Base-by-base conservation (phyloP, 2,888 invertebrate species). In the Pseudoips prasinana region DNA sequence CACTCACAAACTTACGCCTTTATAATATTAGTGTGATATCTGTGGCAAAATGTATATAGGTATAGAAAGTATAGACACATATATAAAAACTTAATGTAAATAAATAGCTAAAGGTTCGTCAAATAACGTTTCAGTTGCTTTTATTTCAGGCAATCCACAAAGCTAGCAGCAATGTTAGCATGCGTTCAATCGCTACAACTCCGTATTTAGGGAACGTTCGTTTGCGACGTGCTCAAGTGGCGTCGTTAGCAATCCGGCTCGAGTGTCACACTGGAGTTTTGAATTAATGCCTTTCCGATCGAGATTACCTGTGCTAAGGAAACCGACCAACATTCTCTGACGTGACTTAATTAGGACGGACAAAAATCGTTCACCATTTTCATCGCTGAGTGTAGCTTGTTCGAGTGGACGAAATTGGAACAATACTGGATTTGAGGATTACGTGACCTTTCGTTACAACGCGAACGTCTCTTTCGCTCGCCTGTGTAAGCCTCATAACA, bases 221-320 rank as follows among this genome's bases (percentile, higher is more conserved):
- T 54, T 62, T 64, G 68, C 58, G 53, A 77, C 78, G 78, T 78
- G 78, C 73, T 55, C 67, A 76, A 78, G 77, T 71, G 66, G 50
- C 64, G 58, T 58, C 64, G 65, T 64, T 65, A 64, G 64, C 67
- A 65, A 73, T 69, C 64, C 60, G 44, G 49, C 47, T 61, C 39
- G 54, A 72, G 68, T 60, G 61, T 47, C 54, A 53, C 48, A 62
- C 66, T 64, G 53, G 67, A 75, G 69, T 76, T 78, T 74, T 78
- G 78, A 78, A 75, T 77, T 73, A 77, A 79, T 79, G 74, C 69
- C 55, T 67, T 65, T 61, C 66, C 72, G 61, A 76, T 74, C 74
- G 63, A 64, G 76, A 78, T 80, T 77, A 75, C 75, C 77, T 76
- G 67, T 48, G 55, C 64, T 52, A 58, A 70, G 64, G 58, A 66